phyloP scores from a whole-genome alignment of 2,888 invertebrate genomes.

The Caenorhabditis auriculariae region DNA sequence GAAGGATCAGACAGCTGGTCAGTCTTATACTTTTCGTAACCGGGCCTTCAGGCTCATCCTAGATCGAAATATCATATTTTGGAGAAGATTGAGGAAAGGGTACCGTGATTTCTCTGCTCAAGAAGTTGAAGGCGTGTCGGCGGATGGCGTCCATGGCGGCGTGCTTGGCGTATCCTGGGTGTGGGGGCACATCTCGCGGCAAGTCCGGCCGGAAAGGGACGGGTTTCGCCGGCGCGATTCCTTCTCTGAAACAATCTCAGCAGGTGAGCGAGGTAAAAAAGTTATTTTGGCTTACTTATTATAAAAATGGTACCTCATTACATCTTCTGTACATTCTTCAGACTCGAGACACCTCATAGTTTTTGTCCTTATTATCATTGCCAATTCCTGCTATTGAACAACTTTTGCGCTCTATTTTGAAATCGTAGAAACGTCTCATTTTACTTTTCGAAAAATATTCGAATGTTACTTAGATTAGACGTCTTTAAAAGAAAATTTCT shows the following conservation, averaged over 20 bases:
- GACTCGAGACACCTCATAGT: too few relatives aligned
- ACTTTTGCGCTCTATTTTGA: too few relatives aligned
- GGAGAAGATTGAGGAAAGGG: conserved; percentile 2
- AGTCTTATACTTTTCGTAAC: conserved; percentile 97
- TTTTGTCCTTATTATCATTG: too few relatives aligned
- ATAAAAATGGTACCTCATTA: too few relatives aligned
- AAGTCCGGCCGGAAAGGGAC: conserved; percentile 14
- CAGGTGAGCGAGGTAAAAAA: too few relatives aligned
- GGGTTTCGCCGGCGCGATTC: conserved; percentile 3
- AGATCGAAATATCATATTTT: not conserved
- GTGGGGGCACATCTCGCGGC: conserved; percentile 67
- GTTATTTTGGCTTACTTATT: too few relatives aligned
- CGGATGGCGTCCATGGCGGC: conserved; percentile 96
- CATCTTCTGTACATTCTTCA: too few relatives aligned
- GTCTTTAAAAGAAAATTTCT: not conserved
- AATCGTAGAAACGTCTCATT: too few relatives aligned
- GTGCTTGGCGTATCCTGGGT: conserved; percentile 88
- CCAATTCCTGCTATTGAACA: too few relatives aligned
- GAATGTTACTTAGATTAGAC: not conserved
- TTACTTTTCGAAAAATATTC: too few relatives aligned
- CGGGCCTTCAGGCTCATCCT: conserved; percentile 98
- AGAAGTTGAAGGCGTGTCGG: conserved; percentile 86
- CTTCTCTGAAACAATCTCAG: conserved; percentile 9
- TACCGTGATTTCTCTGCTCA: conserved; percentile 85
- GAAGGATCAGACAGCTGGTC: conserved; percentile 90